Conservation (phyloP, 2,888 invertebrate species). For the Agrotis segetum region DNA sequence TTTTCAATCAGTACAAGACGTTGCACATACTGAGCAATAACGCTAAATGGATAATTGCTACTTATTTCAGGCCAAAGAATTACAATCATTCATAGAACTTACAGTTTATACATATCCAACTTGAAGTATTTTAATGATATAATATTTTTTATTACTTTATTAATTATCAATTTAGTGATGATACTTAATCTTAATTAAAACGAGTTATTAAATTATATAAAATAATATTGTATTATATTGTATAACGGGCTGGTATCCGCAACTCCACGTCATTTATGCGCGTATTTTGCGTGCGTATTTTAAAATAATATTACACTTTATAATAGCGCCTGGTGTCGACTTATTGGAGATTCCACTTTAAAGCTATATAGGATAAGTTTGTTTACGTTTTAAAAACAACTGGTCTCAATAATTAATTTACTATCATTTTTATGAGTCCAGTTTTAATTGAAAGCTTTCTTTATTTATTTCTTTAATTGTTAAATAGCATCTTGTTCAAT, state of each 20-base stretch:
- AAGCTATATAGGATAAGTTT: no score
- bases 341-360: no score
- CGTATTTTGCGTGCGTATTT: no score
- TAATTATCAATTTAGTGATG: background rate
- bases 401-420: no score
- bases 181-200: background rate
- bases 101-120: background rate
- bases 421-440: background rate
- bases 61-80: constrained; percentile 7
- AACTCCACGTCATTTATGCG: no score
- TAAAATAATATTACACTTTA: no score
- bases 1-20: constrained; percentile 42
- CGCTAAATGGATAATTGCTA: constrained; percentile 41
- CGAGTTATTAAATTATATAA: no score
- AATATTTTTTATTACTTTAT: background rate
- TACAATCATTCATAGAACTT: background rate
- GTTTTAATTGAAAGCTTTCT: background rate
- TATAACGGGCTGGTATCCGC: no score
- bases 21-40: constrained; percentile 38
- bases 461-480: background rate
- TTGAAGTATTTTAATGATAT: constrained; percentile 12
- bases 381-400: no score
- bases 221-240: no score
- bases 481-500: background rate
- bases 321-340: no score